Evolutionary conservation across 2,113 vertebrate genomes (phyloP), one percentile per base, ranked within the genome.

Genomic region (Sinocyclocheilus grahami): DNA sequence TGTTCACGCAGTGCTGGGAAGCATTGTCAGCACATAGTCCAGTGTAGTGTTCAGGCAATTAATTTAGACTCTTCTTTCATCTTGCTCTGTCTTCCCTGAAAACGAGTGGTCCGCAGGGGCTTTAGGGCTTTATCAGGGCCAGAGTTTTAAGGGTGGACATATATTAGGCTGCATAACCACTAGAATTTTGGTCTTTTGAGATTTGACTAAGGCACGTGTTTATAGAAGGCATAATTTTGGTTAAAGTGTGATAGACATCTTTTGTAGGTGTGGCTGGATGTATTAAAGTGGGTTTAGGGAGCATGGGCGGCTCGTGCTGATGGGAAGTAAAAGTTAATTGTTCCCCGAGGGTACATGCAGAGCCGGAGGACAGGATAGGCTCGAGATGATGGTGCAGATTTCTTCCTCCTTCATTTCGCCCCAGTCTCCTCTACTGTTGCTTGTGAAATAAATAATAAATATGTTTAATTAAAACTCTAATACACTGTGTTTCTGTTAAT

Each of bases 391-490:
- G 76, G 76, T 72, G 78, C 79, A 86, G 78, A 84, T 80, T 86
- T 72, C 55, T 58, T 37, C 76, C 65, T 82, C 46, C 37, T 55
- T 60, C n/a, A 37, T 76, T 65, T 33, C 12, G 27, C 53, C 33
- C 33, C 18, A 16, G 5, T 76, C 63, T 85, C 81, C 86, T 84
- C 65, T 24, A 69, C 65, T 48, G 37, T 81, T 51, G 42, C 79
- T 88, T 80, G 63, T 27, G 39, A 88, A 88, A 90, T 87, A 88
- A 87, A 87, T 88, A 88, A 90, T 88, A 75, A 87, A 85, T 86
- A 82, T n/a, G 58, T 87, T 88, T 90, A 88, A 90, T 90, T 88
- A 90, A 90, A 90, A 85, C 86, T 87, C 83, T 83, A 88, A 90
- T 87, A 85, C 83, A 85, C 83, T 63, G 87, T 86, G 89, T 90